Evolutionary conservation across 2,113 vertebrate genomes (phyloP).

Genomic region (Amblyornis subalaris): DNA sequence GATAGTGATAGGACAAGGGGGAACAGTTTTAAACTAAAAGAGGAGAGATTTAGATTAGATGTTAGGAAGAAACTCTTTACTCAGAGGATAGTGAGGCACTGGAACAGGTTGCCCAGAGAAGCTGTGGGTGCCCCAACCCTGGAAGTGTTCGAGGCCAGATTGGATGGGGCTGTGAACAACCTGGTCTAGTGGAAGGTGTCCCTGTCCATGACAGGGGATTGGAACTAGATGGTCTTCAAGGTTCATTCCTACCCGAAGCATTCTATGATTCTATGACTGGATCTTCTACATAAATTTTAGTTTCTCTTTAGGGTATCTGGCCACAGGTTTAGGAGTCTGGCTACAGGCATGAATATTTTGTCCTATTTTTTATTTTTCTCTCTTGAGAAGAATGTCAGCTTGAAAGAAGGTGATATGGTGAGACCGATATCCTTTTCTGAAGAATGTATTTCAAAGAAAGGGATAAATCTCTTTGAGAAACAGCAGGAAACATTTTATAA

Average conservation of each 20-base stretch:
- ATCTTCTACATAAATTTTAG: neutral
- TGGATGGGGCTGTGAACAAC: neutral
- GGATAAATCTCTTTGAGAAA: constrained; percentile 20
- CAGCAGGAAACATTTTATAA: neutral
- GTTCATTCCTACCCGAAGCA: neutral
- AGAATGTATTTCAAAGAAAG: constrained; percentile 52
- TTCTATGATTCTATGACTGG: neutral
- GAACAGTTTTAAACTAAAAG: neutral
- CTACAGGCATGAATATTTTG: neutral
- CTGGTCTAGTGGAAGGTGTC: neutral
- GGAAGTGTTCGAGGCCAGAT: neutral
- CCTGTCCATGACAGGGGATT: no score
- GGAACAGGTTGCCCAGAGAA: neutral
- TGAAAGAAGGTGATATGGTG: neutral
- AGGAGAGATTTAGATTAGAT: neutral
- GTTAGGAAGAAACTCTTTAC: neutral
- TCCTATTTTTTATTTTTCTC: neutral
- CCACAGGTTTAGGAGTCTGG: neutral
- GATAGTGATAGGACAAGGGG: neutral
- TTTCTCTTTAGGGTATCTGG: neutral
- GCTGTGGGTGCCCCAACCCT: neutral
- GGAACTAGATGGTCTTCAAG: neutral
- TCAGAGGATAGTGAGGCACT: neutral
- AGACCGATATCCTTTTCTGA: constrained; percentile 21
- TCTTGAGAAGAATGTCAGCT: constrained; percentile 12